Conservation (phyloP, 2,113 vertebrate genomes). For the Sus scrofa region DNA sequence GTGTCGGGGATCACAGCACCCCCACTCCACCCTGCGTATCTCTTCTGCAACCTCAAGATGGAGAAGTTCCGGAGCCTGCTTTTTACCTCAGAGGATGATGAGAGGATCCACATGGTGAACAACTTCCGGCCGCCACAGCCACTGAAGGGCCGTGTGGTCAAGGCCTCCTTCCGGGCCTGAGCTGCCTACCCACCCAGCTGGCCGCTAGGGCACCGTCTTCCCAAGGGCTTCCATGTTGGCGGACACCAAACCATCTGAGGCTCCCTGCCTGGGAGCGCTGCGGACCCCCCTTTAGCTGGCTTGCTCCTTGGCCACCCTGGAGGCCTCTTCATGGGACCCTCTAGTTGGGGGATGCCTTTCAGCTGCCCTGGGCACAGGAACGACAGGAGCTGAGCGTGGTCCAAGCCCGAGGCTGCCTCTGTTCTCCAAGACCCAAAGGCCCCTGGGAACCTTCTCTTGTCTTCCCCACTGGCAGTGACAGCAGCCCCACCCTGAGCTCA, state of each 20-base stretch:
- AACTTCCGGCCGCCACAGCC: slow-evolving; percentile 97
- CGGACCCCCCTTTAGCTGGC: slow-evolving; percentile 23
- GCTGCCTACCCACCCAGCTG: slow-evolving; percentile 8
- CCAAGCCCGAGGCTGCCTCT: slow-evolving; percentile 45
- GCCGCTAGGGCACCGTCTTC: slow-evolving; percentile 56
- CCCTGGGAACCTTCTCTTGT: slow-evolving; percentile 64
- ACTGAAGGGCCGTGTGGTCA: slow-evolving; percentile 94
- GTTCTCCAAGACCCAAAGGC: slow-evolving; percentile 57
- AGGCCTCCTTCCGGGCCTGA: slow-evolving; percentile 93
- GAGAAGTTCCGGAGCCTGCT: slow-evolving; percentile 95
- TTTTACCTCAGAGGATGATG: slow-evolving; percentile 92
- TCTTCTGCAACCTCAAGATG: slow-evolving; percentile 88
- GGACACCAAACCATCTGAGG: slow-evolving; percentile 67
- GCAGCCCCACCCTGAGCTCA: slow-evolving; percentile 58
- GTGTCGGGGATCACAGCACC: neutral
- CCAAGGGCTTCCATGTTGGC: slow-evolving; percentile 85
- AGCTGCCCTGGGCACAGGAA: slow-evolving; percentile 18
- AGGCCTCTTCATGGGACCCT: slow-evolving; percentile 33
- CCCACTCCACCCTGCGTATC: neutral
- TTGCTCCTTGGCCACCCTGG: slow-evolving; percentile 45
- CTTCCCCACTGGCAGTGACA: slow-evolving; percentile 61
- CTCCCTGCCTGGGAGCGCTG: slow-evolving; percentile 45
- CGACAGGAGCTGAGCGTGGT: slow-evolving; percentile 5
- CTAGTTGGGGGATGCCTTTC: neutral
- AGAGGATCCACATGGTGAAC: slow-evolving; percentile 95